These are phyloP conservation scores for Scaptomyza graminum DNA, from an alignment of 1,140 invertebrate genomes.

Conservation along the genomic window DNA sequence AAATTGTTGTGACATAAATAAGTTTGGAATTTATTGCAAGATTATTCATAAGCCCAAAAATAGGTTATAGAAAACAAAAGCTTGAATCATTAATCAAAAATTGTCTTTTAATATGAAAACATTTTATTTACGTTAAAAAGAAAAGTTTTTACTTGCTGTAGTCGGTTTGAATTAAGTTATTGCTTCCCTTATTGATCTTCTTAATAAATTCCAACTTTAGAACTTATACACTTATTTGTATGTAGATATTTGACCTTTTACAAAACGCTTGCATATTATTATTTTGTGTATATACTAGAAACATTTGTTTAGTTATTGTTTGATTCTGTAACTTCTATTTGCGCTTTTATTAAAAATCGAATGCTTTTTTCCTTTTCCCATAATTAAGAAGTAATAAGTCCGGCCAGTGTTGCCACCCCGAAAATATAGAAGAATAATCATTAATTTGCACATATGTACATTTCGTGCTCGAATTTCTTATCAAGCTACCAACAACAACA, in stretches of 20 bases:
- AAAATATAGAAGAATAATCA: not conserved
- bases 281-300: conserved; percentile 9
- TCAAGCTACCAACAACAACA: conserved; percentile 39
- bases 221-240: not conserved
- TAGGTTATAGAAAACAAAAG: too few relatives aligned
- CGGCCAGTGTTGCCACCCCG: conserved; percentile 21
- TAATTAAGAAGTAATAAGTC: conserved; percentile 16
- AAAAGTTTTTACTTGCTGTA: too few relatives aligned
- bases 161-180: too few relatives aligned
- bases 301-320: conserved; percentile 5
- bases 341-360: not conserved
- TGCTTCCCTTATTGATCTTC: too few relatives aligned
- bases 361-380: not conserved
- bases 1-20: not conserved
- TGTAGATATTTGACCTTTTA: conserved; percentile 20
- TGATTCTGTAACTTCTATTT: not conserved
- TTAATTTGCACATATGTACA: not conserved
- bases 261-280: conserved; percentile 29
- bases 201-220: not conserved
- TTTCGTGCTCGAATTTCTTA: conserved; percentile 46
- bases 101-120: too few relatives aligned
- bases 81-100: not conserved
- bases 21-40: not conserved
- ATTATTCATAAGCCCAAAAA: too few relatives aligned
- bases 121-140: too few relatives aligned